Conservation (phyloP, 2,113 vertebrate species). For the Corvus hawaiiensis region DNA sequence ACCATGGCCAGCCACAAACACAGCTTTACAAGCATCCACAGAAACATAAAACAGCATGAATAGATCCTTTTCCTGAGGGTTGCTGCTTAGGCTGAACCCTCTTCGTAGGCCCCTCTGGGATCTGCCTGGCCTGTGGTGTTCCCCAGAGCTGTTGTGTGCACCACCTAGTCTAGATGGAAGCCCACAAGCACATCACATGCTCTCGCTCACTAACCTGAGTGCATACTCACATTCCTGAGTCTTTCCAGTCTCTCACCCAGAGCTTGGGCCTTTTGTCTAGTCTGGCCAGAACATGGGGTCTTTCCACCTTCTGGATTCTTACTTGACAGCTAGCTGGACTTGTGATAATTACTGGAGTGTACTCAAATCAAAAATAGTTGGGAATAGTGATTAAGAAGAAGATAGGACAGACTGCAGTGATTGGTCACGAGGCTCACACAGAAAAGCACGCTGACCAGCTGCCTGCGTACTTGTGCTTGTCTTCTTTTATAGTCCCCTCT, state of each 20-base stretch:
- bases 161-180: background rate
- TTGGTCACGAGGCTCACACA: background rate
- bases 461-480: background rate
- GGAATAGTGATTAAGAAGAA: background rate
- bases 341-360: background rate
- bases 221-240: background rate
- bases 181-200: accelerated
- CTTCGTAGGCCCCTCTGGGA: background rate
- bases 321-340: background rate
- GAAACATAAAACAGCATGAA: background rate
- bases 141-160: background rate
- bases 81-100: background rate
- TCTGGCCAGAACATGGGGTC: background rate
- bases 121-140: background rate
- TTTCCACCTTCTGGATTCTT: background rate
- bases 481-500: background rate
- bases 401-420: background rate
- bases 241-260: background rate
- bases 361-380: background rate
- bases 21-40: background rate
- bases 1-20: background rate
- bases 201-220: background rate
- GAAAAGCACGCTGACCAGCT: background rate
- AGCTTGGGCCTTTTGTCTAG: background rate
- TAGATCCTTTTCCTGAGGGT: background rate